Evolutionary conservation across 2,888 invertebrate species (phyloP), one percentile per base, ranked within the genome.

Genomic region (Apoda limacodes): DNA sequence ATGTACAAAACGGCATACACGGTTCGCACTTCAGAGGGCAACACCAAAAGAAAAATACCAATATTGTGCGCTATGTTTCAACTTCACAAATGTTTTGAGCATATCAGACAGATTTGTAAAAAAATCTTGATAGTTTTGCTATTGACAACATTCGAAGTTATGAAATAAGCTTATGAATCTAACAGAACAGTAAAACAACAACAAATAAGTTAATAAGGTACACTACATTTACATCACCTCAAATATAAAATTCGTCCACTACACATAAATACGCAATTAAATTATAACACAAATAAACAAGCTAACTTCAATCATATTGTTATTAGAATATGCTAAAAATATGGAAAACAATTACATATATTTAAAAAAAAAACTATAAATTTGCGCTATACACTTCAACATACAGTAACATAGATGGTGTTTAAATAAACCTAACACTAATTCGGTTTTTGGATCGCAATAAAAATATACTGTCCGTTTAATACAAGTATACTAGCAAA

Each of bases 31-130:
- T 61, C 51, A 66, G 64, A 62, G 69, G 74, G 64, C 69, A 69
- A 76, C 71, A 72, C 63, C 64, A 66, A 70, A 68, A 71, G 54
- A 60, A 62, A 66, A 59, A 57, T 64, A 71, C 63, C 59, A 69
- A 70, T 70, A 72, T 76, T 80, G 78, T 80, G 78, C 78, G 78
- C 72, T 74, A 74, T 72, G 75, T 76, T 74, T 64, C 75, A 67
- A 64, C 60, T 72, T 74, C 70, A 75, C 70, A 68, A 17, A 63
- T 64, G 64, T 64, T 62, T 80, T 80, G 78, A 80, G 78, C 78
- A 76, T 74, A 50, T 58, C 61, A 61, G 76, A 78, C 76, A 80
- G 76, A 65, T 68, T 74, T 70, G 58, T 62, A 67, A 59, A 60
- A 60, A 64, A 71, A 75, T 68, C 72, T 64, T 65, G 7, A 65